Evolutionary conservation across 2,113 vertebrate species (phyloP).

Genomic region (Odocoileus virginianus): DNA sequence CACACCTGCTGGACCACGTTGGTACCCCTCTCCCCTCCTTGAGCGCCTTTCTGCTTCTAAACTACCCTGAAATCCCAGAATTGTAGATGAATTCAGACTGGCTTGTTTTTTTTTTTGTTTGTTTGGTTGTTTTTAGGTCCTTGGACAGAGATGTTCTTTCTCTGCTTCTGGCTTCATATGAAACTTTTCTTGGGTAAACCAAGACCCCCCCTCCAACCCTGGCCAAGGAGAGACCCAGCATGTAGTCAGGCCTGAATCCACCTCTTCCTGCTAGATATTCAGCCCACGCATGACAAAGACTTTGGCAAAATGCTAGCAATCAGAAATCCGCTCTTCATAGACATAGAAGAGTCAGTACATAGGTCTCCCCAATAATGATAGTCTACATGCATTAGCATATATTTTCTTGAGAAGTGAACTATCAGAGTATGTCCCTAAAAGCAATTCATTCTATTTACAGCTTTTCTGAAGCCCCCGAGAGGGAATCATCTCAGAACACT

Average conservation of each 20-base stretch:
- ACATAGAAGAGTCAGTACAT: constrained; percentile 45
- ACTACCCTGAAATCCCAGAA: not conserved
- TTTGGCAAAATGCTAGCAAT: constrained; percentile 69
- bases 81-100: not conserved
- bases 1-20: not conserved
- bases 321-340: constrained; percentile 60
- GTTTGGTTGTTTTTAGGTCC: not conserved
- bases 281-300: constrained; percentile 50
- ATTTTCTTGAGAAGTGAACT: constrained; percentile 76
- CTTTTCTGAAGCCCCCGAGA: constrained; percentile 76
- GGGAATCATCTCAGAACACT: constrained; percentile 72
- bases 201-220: not conserved
- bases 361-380: constrained; percentile 74
- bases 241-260: not conserved
- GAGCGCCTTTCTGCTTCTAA: not conserved
- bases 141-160: constrained; percentile 7
- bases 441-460: constrained; percentile 80
- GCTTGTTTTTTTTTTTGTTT: not conserved
- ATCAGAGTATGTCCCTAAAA: constrained; percentile 75
- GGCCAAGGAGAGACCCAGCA: not conserved
- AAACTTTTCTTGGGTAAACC: not conserved
- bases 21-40: no score
- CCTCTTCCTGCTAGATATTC: constrained; percentile 45
- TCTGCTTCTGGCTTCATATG: not conserved
- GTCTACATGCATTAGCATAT: constrained; percentile 76